Percentiles rank a stretch among this genome's conserved stretches.
Conservation (phyloP, 2,888 invertebrate species). For the Siphlonurus alternatus region DNA sequence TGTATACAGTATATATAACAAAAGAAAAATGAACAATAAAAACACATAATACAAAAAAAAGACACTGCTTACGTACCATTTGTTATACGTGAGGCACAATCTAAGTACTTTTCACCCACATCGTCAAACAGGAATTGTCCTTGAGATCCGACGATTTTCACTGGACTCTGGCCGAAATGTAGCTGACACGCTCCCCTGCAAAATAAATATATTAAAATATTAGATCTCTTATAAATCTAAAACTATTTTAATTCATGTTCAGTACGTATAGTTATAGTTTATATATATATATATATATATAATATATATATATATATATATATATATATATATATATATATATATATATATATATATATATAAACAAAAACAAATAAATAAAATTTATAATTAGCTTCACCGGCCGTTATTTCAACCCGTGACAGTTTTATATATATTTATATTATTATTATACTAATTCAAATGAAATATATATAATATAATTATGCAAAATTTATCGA, state of each 20-base stretch:
- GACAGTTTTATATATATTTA: too few species aligned
- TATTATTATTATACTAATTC: too few species aligned
- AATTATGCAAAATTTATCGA: too few species aligned
- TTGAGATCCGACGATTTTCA: conserved; percentile 32
- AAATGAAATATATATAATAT: too few species aligned
- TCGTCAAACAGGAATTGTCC: conserved; percentile 41
- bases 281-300: not conserved
- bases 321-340: too few species aligned
- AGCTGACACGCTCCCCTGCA: conserved; percentile 17
- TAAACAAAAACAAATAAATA: too few species aligned
- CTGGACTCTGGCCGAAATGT: conserved; percentile 22
- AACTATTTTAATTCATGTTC: too few species aligned
- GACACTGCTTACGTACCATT: conserved; percentile 27
- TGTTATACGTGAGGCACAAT: conserved; percentile 41
- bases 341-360: too few species aligned
- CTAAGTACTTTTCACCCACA: conserved; percentile 31
- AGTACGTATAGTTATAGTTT: not conserved
- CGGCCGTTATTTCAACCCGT: too few species aligned
- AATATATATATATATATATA: not conserved
- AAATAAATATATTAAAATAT: conserved; percentile 5
- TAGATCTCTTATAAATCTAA: too few species aligned
- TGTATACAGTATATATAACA: not conserved
- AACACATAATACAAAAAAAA: conserved; percentile 2
- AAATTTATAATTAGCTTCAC: too few species aligned
- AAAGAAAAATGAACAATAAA: not conserved